These are phyloP conservation scores for Thysanoteuthis rhombus DNA, from an alignment of 2,888 invertebrate genomes.

Conservation along the genomic window DNA sequence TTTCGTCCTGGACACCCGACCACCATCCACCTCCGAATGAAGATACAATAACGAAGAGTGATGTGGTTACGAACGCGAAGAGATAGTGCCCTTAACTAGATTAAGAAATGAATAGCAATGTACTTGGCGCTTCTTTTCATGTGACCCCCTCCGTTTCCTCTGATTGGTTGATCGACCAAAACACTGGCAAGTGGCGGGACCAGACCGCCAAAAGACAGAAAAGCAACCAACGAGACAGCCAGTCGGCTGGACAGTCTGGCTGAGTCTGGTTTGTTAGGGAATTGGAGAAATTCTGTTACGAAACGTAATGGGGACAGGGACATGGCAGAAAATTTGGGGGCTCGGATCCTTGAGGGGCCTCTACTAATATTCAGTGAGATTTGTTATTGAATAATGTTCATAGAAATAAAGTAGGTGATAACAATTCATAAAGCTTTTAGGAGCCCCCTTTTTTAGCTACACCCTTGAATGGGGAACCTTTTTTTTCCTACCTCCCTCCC, in stretches of 20 bases:
- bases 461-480: no score
- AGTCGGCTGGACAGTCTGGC: background rate
- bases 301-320: no score
- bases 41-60: background rate
- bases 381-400: no score
- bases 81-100: background rate
- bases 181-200: background rate
- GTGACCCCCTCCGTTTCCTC: background rate
- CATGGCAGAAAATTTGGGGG: no score
- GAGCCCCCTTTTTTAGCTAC: no score
- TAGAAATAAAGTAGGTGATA: no score
- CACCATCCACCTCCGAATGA: background rate
- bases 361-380: no score
- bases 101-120: background rate
- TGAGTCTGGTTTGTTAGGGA: background rate
- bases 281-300: no score
- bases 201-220: background rate
- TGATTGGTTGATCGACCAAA: background rate
- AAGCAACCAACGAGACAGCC: background rate
- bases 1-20: no score
- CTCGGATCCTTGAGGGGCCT: no score
- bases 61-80: background rate
- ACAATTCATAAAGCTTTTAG: no score
- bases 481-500: no score
- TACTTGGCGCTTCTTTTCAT: background rate